Base-by-base conservation (phyloP, 2,888 invertebrate species). In the Tetrapedia diversipes region DNA sequence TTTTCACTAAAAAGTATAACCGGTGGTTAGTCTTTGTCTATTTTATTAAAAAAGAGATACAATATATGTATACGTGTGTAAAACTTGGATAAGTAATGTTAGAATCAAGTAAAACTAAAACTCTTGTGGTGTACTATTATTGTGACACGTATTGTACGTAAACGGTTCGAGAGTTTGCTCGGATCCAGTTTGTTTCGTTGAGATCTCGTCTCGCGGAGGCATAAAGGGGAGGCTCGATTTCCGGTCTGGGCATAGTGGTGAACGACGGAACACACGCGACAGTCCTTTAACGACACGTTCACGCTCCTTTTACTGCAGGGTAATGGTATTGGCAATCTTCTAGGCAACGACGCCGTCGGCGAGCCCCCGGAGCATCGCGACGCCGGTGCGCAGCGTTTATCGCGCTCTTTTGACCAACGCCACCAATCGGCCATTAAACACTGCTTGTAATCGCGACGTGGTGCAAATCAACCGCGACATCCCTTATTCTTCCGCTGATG, bases 281-380 rank as follows among this genome's bases (percentile, higher is more conserved):
- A 75, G 79, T 82, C 79, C 81, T 83, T 83, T 85, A 85, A 82
- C 79, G 69, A 66, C 61, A 66, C 81, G 73, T 84, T 86, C 83
- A 84, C 80, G 81, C 65, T 82, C 67, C 82, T 82, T 86, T 86
- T 85, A 86, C 73, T 74, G 71, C 80, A 45, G 64, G 73, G 80
- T 87, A 84, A 87, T 86, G 81, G 70, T 81, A 85, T 86, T 80
- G 83, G 61, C 84, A 79, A 83, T 83, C 77, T 80, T 60, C 67
- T 83, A 77, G 67, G 67, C 81, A 78, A 68, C 69, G 56, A 57
- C 67, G 70, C 67, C 68, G 66, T 70, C 65, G 24, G 49, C 49
- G 37, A 27, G 47, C 14, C 37, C 43, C 8, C 27, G 60, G 34
- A 56, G 51, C 65, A 51, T 49, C 24, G 60, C 39, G 71, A 41